Evolutionary conservation across 2,113 vertebrate species (phyloP).

Genomic region (Engraulis encrasicolus): DNA sequence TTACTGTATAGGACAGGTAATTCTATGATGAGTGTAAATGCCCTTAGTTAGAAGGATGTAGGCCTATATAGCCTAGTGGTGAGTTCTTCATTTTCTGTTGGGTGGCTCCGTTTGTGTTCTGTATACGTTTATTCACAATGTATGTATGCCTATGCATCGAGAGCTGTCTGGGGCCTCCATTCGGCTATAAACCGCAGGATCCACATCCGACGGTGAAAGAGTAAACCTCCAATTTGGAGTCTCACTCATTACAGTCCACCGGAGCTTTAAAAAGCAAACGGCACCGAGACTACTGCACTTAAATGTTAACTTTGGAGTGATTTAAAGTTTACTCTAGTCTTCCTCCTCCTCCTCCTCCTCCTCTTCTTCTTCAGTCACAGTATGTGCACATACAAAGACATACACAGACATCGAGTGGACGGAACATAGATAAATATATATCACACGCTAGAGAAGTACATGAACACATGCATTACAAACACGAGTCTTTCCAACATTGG

Average conservation of each 20-base stretch:
- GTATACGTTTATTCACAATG: neutral
- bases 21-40: neutral
- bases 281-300: conserved; percentile 56
- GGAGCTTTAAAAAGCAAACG: conserved; percentile 55
- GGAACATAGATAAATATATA: conserved; percentile 31
- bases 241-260: conserved; percentile 57
- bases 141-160: too few relatives aligned
- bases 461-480: conserved; percentile 40
- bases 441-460: conserved; percentile 32
- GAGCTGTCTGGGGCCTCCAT: conserved; percentile 18
- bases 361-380: conserved; percentile 35
- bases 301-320: conserved; percentile 61
- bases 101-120: neutral
- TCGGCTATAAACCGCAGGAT: conserved; percentile 45
- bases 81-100: neutral
- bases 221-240: conserved; percentile 43
- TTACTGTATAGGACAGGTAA: too few relatives aligned
- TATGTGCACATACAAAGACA: conserved; percentile 44
- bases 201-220: conserved; percentile 52
- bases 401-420: conserved; percentile 32
- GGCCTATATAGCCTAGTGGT: too few relatives aligned
- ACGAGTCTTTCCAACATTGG: conserved; percentile 50
- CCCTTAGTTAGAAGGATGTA: neutral
- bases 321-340: conserved; percentile 51
- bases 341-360: too few relatives aligned